Evolutionary conservation across 2,113 vertebrate species (phyloP).

Genomic region (Oophaga pumilio): DNA sequence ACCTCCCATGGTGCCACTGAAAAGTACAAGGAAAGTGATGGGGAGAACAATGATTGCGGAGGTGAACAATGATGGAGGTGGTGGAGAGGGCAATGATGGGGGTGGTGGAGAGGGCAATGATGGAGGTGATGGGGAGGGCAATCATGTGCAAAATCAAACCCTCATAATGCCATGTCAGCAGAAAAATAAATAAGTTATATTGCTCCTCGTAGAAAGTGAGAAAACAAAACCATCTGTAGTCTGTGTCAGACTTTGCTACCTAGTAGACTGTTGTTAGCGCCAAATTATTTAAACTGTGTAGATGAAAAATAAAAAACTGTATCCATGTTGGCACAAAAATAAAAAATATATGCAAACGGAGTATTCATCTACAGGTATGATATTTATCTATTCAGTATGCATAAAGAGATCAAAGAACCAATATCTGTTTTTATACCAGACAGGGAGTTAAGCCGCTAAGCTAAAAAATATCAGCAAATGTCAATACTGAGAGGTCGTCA

Average conservation of each 20-base stretch:
- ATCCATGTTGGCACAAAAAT: background rate
- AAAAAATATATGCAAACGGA: background rate
- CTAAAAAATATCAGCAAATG: conserved; percentile 52
- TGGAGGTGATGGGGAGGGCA: too few relatives aligned
- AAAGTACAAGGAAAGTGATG: too few relatives aligned
- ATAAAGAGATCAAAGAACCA: conserved; percentile 34
- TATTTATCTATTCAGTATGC: conserved; percentile 32
- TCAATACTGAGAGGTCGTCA: conserved; percentile 28
- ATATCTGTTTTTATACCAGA: conserved; percentile 41
- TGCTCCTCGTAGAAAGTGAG: too few relatives aligned
- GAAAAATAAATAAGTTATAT: too few relatives aligned
- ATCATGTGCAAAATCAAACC: too few relatives aligned
- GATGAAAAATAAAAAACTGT: background rate
- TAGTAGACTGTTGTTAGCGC: background rate
- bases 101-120: too few relatives aligned
- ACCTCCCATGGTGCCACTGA: too few relatives aligned
- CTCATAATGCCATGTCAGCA: too few relatives aligned
- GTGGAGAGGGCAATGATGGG: too few relatives aligned
- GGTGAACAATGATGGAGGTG: too few relatives aligned
- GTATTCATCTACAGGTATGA: background rate
- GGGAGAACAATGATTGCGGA: too few relatives aligned
- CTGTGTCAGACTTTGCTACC: background rate
- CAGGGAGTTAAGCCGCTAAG: conserved; percentile 39
- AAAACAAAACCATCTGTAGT: background rate
- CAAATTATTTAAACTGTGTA: background rate